phyloP scores from a whole-genome alignment of 2,888 invertebrate species.

The Apamea sordens region DNA sequence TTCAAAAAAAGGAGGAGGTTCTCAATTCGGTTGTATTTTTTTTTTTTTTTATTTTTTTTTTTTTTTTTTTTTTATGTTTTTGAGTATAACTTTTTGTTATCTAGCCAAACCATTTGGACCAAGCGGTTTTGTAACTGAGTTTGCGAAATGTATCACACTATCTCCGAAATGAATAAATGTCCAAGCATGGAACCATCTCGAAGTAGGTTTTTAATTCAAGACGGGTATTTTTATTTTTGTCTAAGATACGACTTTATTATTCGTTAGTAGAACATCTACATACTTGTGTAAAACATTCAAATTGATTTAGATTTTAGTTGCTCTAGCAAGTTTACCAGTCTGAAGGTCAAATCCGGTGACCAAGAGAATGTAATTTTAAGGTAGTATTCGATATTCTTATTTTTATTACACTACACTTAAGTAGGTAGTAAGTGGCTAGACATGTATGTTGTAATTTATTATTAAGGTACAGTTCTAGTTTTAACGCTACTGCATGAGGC shows the following conservation, averaged over 20 bases:
- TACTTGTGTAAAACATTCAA: constrained; percentile 41
- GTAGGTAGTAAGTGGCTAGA: neutral
- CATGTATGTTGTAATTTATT: neutral
- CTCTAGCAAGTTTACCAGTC: constrained; percentile 58
- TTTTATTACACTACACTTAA: neutral
- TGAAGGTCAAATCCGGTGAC: constrained; percentile 63
- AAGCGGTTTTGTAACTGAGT: constrained; percentile 6
- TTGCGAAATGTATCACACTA: constrained; percentile 11
- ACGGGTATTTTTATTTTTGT: constrained; percentile 23
- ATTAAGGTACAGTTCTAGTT: no score
- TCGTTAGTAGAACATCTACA: constrained; percentile 19
- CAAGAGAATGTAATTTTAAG: constrained; percentile 38
- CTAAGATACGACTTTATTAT: neutral
- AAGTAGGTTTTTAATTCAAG: constrained; percentile 3
- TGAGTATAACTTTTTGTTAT: neutral
- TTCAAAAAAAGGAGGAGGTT: no score
- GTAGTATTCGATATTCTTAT: neutral
- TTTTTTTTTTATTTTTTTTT: no score
- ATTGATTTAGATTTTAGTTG: constrained; percentile 43
- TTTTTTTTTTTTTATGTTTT: no score
- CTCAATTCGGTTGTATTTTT: no score
- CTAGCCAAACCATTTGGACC: neutral
- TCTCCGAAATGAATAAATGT: constrained; percentile 1
- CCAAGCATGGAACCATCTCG: neutral
- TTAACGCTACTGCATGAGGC: neutral